A percentile compares a stretch with the other conserved stretches of the same genome.
These are phyloP conservation scores for Notamacropus eugenii DNA, from an alignment of 2,797 vertebrate species.

Conservation along the genomic window DNA sequence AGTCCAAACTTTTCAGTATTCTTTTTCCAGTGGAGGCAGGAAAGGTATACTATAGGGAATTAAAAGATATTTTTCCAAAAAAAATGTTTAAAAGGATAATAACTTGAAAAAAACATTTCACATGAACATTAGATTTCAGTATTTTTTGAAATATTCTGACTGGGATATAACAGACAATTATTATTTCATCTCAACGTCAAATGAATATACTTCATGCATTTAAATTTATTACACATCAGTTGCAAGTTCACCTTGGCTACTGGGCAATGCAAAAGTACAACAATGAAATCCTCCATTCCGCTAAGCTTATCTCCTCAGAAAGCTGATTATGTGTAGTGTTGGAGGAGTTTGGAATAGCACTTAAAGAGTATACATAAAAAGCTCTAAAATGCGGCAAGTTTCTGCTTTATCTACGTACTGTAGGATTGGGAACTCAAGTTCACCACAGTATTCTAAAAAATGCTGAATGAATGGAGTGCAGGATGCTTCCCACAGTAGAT, in stretches of 20 bases:
- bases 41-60: constrained; percentile 1
- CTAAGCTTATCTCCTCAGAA: constrained; percentile 24
- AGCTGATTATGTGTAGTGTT: constrained; percentile 7
- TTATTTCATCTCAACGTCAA: constrained; percentile 39
- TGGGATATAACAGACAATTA: constrained; percentile 50
- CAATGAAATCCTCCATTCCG: neutral
- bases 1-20: constrained; percentile 63
- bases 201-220: constrained; percentile 31
- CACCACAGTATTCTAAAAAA: constrained; percentile 58
- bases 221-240: constrained; percentile 21
- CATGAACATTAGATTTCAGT: constrained; percentile 26
- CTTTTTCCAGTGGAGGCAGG: neutral
- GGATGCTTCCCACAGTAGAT: constrained; percentile 79
- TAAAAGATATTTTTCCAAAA: constrained; percentile 53
- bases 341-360: constrained; percentile 80
- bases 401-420: constrained; percentile 65
- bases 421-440: constrained; percentile 59
- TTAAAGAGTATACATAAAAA: constrained; percentile 79
- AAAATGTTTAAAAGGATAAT: constrained; percentile 54
- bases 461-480: constrained; percentile 73
- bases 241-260: constrained; percentile 49
- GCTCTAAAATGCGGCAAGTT: constrained; percentile 76
- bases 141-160: constrained; percentile 56
- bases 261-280: neutral
- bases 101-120: constrained; percentile 53